Base-by-base conservation (phyloP, 2,888 invertebrate species). In the Augochlorella aurata region DNA sequence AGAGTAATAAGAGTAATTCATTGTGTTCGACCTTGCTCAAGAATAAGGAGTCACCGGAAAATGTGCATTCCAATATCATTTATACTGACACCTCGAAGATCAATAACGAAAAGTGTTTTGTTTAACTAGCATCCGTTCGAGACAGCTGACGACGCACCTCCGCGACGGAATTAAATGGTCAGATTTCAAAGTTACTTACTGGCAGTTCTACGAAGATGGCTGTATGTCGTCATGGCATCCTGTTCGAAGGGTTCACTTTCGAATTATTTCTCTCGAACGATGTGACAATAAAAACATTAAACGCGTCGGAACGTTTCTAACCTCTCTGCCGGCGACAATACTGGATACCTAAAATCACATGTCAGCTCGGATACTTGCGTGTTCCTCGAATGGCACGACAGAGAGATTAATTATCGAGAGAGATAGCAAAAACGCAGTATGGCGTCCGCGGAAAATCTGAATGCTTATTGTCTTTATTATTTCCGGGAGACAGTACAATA, bases 141-240 rank as follows among this genome's bases (percentile, higher is more conserved):
- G 69, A 14, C 49, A 18, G n/a, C 38, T 74, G 81, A 72, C 67
- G 52, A 71, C 52, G n/a, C 5, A 44, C n/a, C 12, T 18, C 2
- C 14, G 74, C 47, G 14, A 68, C n/a, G 18, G 9, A 54, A 68
- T 74, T 49, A 49, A 38, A 38, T 5, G 45, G 63, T 1, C 9
- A 65, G 14, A 44, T 63, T 16, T 79, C 58, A 75, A 65, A 69
- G 78, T 58, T 45, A 91, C 92, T 90, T 83, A 92, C 92, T 82
- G 74, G 74, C 78, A 74, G 82, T 86, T 84, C 85, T 82, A 74
- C 85, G 87, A 79, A 92, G 78, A 85, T 87, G 86, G 38, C 84
- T 75, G 65, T 90, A 74, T 82, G 87, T 75, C 85, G 90, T 90
- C 92, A 92, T 92, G 65, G 81, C 88, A 81, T 85, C 68, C 71